These are phyloP conservation scores for Pagrus major DNA, from an alignment of 2,113 vertebrate species.

Conservation along the genomic window DNA sequence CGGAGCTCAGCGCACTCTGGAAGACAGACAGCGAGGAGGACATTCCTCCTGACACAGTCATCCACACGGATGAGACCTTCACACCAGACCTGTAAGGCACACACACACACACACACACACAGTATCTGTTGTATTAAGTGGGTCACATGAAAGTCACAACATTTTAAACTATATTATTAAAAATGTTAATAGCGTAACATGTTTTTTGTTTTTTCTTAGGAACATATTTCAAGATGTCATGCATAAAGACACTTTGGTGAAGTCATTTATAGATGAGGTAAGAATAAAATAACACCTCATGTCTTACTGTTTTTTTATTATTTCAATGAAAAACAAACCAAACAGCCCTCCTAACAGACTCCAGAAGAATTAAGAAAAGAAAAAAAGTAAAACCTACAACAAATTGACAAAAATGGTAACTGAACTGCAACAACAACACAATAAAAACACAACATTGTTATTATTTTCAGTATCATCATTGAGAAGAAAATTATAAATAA, in stretches of 20 bases:
- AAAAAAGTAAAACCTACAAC: not conserved
- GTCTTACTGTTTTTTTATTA: not conserved
- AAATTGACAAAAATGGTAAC: not conserved
- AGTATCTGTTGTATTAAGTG: not conserved
- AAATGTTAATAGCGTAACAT: not conserved
- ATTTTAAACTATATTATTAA: not conserved
- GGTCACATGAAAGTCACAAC: not conserved
- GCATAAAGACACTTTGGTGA: slow-evolving; percentile 94
- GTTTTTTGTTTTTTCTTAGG: slow-evolving; percentile 73
- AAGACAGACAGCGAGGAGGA: slow-evolving; percentile 94
- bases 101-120: no score
- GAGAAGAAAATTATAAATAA: not conserved
- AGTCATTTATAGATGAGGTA: slow-evolving; percentile 97
- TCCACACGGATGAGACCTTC: slow-evolving; percentile 93
- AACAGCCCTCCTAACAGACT: not conserved
- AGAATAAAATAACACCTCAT: slow-evolving; percentile 32
- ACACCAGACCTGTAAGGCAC: slow-evolving; percentile 93
- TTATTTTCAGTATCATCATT: not conserved
- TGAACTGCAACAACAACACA: not conserved
- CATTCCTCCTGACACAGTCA: slow-evolving; percentile 90
- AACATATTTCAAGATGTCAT: slow-evolving; percentile 97
- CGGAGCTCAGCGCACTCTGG: slow-evolving; percentile 92
- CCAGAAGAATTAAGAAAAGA: not conserved
- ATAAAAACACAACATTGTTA: not conserved
- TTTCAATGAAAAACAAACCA: not conserved